Evolutionary conservation across 53 echinoderm and acorn worm species (phyloP), one percentile per base, ranked within the genome.

Genomic region (Paelopatides confundens): DNA sequence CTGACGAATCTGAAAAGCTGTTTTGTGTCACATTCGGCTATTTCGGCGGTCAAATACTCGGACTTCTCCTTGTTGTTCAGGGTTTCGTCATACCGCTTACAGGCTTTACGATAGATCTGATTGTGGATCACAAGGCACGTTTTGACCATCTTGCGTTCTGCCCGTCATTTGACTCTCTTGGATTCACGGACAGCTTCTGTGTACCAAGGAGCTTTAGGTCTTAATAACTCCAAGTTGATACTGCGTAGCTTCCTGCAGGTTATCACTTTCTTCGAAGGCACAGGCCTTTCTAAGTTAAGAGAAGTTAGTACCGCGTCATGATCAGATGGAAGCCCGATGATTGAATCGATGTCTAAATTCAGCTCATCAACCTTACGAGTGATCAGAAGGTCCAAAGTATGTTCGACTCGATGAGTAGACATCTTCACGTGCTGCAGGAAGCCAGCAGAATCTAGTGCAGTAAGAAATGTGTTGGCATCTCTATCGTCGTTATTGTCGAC

Each of bases 131-230:
- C 65, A 11, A 82, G 4, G 46, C 68, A 66, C 8, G 82, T 81
- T 68, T 68, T 51, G 10, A 65, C 12, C 83, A 62, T 38, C 1
- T 51, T 64, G 2, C 82, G 89, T 67, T 89, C 89, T 29, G 82
- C 89, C 9, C 53, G 69, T 47, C 82, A 51, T 66, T 67, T 68
- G 1, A 31, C 1, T 18, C 52, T 34, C 65, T 77, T 66, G 31
- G 77, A 78, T 40, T 50, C 66, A 34, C 77, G 37, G 29, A 77
- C 77, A 2, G 76, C 65, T 63, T 63, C 87, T 28, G 71, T 70
- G 62, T 71, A 74, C 86, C 77, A 87, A 15, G 74, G 52, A 21
- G 87, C 39, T 10, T 87, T 87, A 0, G 87, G 87, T 87, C 77
- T 87, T 30, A 53, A 47, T 5, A 66, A 81, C 40, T 78, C 66